Evolutionary conservation across 2,888 invertebrate species (phyloP), one percentile per base, ranked within the genome.

Genomic region (Troglohyphantes excavatus): DNA sequence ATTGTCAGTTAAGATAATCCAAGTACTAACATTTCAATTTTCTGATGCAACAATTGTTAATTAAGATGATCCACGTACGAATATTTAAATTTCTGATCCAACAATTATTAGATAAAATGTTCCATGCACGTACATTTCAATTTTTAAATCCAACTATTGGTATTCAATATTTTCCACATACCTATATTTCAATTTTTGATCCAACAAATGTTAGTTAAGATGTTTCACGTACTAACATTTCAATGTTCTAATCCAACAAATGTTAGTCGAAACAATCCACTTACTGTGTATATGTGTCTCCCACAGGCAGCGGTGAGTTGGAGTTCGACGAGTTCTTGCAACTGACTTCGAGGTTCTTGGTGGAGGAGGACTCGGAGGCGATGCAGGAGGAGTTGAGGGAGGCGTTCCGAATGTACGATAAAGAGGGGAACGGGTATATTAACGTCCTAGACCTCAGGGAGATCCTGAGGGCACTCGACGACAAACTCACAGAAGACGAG

Each of bases 351-450:
- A 97, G 98, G 95, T 99, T 99, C 95, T 97, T 99, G 93, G 97
- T 98, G 93, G 98, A 98, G 94, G 98, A 98, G 94, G 99, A 99
- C 93, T 97, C 98, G 92, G 99, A 99, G 94, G 98, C 98, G 84
- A 96, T 98, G 96, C 98, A 99, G 94, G 98, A 99, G 93, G 99
- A 99, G 94, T 95, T 99, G 91, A 96, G 98, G 93, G 99, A 99
- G 95, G 99, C 99, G 83, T 99, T 99, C 95, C 96, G 99, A 94
- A 96, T 99, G 92, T 98, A 99, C 94, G 99, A 99, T 94, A 99
- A 99, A 95, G 98, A 98, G 96, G 94, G 93, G 82, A 94, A 94
- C 91, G 94, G 94, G 27, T 94, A 93, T 92, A 94, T 94, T 91
- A 93, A 93, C 90, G 93, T 93, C 9, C 92, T 92, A 26, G 93